These are phyloP conservation scores for Cremastobaeus sp. DNA, from an alignment of 2,888 invertebrate genomes.

Conservation along the genomic window DNA sequence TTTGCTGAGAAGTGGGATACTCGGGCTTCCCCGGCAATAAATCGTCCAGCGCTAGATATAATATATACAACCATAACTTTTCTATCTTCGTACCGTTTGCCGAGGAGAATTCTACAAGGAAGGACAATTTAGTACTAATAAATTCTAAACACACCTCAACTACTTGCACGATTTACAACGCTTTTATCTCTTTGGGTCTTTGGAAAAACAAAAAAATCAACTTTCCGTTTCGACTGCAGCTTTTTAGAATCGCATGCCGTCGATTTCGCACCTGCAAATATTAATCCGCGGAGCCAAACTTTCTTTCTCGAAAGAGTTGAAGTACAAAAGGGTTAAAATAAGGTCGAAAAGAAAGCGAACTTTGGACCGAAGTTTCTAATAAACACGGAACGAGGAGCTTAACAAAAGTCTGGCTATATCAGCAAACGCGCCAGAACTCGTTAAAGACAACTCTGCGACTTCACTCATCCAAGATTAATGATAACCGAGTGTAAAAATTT, in stretches of 20 bases:
- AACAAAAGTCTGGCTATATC: conserved; percentile 51
- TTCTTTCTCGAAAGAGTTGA: conserved; percentile 14
- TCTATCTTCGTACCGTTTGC: conserved; percentile 29
- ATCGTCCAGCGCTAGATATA: conserved; percentile 30
- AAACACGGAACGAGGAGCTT: conserved; percentile 41
- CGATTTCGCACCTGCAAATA: conserved; percentile 32
- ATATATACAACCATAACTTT: conserved; percentile 49
- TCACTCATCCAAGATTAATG: conserved; percentile 55
- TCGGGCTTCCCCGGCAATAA: conserved; percentile 31
- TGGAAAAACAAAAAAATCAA: too few relatives aligned
- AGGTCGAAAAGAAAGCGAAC: conserved; percentile 36
- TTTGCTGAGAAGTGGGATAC: conserved; percentile 30
- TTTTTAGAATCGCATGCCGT: not conserved
- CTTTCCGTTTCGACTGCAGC: too few relatives aligned
- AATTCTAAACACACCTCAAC: conserved; percentile 18
- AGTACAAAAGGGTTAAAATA: conserved; percentile 44
- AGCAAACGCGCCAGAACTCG: conserved; percentile 34
- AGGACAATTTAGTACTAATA: conserved; percentile 31
- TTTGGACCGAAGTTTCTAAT: conserved; percentile 47
- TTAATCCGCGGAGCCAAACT: conserved; percentile 26
- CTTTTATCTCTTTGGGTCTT: not conserved
- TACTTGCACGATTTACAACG: conserved; percentile 5
- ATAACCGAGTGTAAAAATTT: conserved; percentile 57
- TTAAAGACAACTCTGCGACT: conserved; percentile 45
- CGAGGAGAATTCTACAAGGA: conserved; percentile 33